Evolutionary conservation across 2,113 vertebrate genomes (phyloP).

Genomic region (Fregata magnificens): DNA sequence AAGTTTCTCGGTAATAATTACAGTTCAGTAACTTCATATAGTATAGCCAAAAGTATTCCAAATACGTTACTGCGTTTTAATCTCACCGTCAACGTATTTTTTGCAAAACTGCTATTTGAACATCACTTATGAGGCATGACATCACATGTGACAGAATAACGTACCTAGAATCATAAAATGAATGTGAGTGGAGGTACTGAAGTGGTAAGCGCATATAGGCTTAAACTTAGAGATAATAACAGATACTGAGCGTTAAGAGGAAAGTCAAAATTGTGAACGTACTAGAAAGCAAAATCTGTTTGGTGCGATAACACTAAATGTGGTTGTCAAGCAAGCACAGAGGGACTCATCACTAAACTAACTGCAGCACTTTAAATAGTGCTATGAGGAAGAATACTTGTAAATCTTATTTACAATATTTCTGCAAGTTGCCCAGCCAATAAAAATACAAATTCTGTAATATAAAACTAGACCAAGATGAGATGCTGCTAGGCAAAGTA

Average conservation of each 20-base stretch:
- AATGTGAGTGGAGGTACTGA: neutral
- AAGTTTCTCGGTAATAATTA: neutral
- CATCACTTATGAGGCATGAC: neutral
- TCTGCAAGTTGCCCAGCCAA: neutral
- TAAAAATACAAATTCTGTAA: neutral
- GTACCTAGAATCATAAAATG: neutral
- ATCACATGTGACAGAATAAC: neutral
- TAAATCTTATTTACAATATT: slow-evolving; percentile 19
- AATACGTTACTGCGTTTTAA: neutral
- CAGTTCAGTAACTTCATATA: neutral
- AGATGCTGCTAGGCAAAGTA: neutral
- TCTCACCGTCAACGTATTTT: neutral
- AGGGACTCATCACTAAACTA: slow-evolving; percentile 32
- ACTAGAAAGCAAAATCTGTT: slow-evolving; percentile 21
- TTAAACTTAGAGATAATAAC: neutral
- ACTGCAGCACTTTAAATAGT: neutral
- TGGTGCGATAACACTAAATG: slow-evolving; percentile 20
- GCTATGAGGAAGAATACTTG: neutral
- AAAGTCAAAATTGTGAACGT: neutral
- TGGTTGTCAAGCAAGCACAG: slow-evolving; percentile 13
- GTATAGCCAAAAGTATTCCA: neutral
- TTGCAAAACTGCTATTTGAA: neutral
- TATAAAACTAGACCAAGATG: neutral
- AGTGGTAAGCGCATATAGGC: neutral
- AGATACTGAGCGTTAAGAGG: neutral